Evolutionary conservation across 2,113 vertebrate species (phyloP).

Genomic region (Anhinga rufa): DNA sequence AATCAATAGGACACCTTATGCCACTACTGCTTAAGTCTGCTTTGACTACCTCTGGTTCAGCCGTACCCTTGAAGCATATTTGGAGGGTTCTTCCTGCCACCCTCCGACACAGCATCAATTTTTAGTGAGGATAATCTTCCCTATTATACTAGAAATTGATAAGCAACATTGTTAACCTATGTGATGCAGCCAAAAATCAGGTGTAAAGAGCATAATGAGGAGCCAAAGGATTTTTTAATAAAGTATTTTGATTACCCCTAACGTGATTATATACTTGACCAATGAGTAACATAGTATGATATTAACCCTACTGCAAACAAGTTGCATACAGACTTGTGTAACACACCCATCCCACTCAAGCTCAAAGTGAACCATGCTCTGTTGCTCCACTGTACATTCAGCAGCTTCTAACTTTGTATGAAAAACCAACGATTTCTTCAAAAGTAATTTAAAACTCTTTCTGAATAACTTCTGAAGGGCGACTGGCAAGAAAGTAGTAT

Average conservation of each 20-base stretch:
- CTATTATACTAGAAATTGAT: not conserved
- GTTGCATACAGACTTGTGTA: not conserved
- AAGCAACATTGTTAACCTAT: not conserved
- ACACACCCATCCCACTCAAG: not conserved
- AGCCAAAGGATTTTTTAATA: not conserved
- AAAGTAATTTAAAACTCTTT: not conserved
- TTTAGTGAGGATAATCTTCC: not conserved
- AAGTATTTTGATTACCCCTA: not conserved
- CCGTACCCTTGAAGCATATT: not conserved
- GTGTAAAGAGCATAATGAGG: not conserved
- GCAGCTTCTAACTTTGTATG: not conserved
- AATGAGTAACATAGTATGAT: not conserved
- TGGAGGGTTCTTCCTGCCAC: not conserved
- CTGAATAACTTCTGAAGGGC: not conserved
- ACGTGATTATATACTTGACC: not conserved
- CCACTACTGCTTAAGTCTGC: not conserved
- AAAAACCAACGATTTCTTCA: not conserved
- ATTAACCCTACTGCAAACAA: not conserved
- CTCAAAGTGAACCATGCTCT: not conserved
- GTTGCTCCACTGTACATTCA: not conserved
- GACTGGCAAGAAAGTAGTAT: not conserved
- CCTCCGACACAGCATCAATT: not conserved
- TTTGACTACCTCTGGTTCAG: not conserved
- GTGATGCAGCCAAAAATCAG: not conserved
- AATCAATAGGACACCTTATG: constrained; percentile 42